These are phyloP conservation scores for Malachius bipustulatus DNA, from an alignment of 2,888 invertebrate species.

Conservation along the genomic window DNA sequence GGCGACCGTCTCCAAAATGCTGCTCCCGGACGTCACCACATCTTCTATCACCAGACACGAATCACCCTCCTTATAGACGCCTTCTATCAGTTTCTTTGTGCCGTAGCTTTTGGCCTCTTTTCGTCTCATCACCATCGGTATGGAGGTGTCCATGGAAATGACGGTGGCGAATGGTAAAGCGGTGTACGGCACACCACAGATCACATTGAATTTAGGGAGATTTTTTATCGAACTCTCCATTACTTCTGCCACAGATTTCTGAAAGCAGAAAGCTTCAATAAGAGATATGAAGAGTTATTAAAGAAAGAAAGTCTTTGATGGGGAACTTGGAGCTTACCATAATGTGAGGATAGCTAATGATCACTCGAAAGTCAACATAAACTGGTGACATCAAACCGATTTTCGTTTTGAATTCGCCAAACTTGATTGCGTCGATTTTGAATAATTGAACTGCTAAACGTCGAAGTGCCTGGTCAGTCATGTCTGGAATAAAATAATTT, in stretches of 20 bases:
- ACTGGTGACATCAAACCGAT: constrained; percentile 85
- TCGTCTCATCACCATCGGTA: constrained; percentile 82
- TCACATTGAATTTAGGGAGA: constrained; percentile 46
- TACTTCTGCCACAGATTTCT: constrained; percentile 5
- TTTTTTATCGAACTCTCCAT: constrained; percentile 23
- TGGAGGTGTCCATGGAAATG: constrained; percentile 55
- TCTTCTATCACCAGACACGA: constrained; percentile 88
- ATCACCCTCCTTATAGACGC: constrained; percentile 64
- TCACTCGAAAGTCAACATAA: constrained; percentile 88
- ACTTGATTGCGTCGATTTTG: constrained; percentile 75
- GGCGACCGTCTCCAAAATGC: constrained; percentile 59
- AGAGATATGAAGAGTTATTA: constrained; percentile 6
- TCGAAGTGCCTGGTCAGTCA: not conserved
- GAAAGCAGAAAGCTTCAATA: constrained; percentile 7
- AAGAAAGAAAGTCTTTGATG: too few relatives aligned
- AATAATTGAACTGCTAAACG: constrained; percentile 57
- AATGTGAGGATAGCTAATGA: constrained; percentile 80
- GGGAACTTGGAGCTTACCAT: too few relatives aligned
- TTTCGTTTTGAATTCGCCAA: constrained; percentile 88
- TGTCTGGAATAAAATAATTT: too few relatives aligned
- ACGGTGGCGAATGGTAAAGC: constrained; percentile 90
- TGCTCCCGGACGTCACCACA: constrained; percentile 72
- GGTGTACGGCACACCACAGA: constrained; percentile 96
- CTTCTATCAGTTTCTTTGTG: constrained; percentile 91
- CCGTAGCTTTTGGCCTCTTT: constrained; percentile 94